Evolutionary conservation across 1,140 invertebrate genomes (phyloP).

Genomic region (Lepidurus packardi): DNA sequence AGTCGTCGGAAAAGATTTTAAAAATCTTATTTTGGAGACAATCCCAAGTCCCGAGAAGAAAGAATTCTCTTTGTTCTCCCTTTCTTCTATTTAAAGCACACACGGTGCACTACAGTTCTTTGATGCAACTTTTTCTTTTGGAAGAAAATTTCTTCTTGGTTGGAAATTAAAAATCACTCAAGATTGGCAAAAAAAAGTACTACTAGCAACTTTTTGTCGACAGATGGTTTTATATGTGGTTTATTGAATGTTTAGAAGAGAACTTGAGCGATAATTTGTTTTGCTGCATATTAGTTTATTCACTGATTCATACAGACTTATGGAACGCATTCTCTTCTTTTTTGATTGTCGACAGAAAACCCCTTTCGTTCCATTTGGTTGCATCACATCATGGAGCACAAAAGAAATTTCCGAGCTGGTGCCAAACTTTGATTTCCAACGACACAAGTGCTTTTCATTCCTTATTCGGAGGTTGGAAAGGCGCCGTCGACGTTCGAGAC

Average conservation of each 20-base stretch:
- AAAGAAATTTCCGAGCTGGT: not conserved
- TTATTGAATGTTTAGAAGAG: not conserved
- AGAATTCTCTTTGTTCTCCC: slow-evolving; percentile 12
- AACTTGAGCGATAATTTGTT: not conserved
- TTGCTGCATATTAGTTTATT: not conserved
- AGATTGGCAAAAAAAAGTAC: not conserved
- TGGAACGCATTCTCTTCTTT: slow-evolving; percentile 1
- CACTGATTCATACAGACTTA: not conserved
- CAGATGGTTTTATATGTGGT: not conserved
- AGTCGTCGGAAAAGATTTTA: slow-evolving; percentile 3
- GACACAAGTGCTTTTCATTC: slow-evolving; percentile 5
- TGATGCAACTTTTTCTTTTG: not conserved
- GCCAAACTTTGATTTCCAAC: slow-evolving; percentile 21
- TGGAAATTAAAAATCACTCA: not conserved
- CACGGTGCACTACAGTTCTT: not conserved
- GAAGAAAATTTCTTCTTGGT: not conserved
- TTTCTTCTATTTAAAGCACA: not conserved
- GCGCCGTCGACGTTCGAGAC: slow-evolving; percentile 12
- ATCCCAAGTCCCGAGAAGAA: not conserved
- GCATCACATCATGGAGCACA: slow-evolving; percentile 5
- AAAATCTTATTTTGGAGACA: slow-evolving; percentile 1
- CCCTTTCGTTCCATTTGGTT: slow-evolving; percentile 8
- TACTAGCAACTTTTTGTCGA: not conserved
- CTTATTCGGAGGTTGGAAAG: not conserved
- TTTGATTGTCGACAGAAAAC: not conserved